Base-by-base conservation (phyloP, 1,140 invertebrate species). In the Bombus vancouverensis region DNA sequence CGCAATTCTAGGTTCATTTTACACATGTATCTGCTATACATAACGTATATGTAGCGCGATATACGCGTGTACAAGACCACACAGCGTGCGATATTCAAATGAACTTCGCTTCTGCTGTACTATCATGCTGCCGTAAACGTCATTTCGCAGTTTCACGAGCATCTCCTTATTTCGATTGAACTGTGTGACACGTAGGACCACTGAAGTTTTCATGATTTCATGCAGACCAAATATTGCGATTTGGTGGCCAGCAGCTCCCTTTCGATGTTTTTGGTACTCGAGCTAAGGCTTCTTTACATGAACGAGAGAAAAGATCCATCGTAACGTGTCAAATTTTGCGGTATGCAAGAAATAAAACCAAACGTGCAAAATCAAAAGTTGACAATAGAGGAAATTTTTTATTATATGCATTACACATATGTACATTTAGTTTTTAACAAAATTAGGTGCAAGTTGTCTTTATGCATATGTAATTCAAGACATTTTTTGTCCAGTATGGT, bases 1-100 rank as follows among this genome's bases (percentile, higher is more conserved):
- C 28, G 25, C 2, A 13, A 18, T 72, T 72, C 66, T 42, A 65
- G 13, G 22, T 66, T 76, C 28, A 73, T 47, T 80, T 44, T 62
- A 72, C 25, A 6, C 32, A 1, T 9, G 4, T 83, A 53, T 76
- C 25, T 22, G 1, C 18, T 53, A 8, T 53, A 53, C 47, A 53
- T 53, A 22, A 22, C 47, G 47, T 53, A 22, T 22, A 53, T 22
- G 47, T 53, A 10, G 15, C 73, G 72, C 62, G 65, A 77, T 77
- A 73, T 80, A 76, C 81, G 83, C 83, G 81, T 86, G 87, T 85
- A 71, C 71, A 68, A 65, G 91, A 90, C 91, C 91, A 92, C 91
- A 92, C 91, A 90, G 89, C 81, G 78, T 76, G 89, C 42, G 72
- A 89, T 92, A 92, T 92, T 92, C 88, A 92, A 92, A 92, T 92